phyloP scores from a whole-genome alignment of 2,888 invertebrate genomes.

The Therioaphis trifolii region DNA sequence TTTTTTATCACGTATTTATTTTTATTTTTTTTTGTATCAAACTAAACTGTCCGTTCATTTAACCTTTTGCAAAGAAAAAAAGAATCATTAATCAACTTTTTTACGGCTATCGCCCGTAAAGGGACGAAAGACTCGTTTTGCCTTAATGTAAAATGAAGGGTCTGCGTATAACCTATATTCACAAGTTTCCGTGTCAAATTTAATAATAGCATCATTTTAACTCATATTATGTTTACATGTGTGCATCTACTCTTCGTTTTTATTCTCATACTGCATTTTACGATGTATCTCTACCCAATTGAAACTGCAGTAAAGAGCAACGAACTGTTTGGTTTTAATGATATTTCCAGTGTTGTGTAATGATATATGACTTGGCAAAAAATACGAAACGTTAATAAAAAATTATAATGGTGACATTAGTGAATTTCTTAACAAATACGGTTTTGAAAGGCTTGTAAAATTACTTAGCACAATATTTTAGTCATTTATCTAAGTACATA shows the following conservation, averaged over 20 bases:
- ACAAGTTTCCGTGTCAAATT: conserved; percentile 55
- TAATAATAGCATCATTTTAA: conserved; percentile 53
- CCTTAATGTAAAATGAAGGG: conserved; percentile 30
- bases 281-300: conserved; percentile 6
- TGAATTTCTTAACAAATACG: conserved; percentile 14
- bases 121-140: conserved; percentile 30
- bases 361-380: conserved; percentile 59
- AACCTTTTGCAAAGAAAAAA: conserved; percentile 47
- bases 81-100: conserved; percentile 56
- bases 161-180: conserved; percentile 36
- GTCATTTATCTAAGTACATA: too few relatives aligned
- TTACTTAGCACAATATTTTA: neutral
- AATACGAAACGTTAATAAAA: conserved; percentile 28
- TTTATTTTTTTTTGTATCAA: conserved; percentile 4
- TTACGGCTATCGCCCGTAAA: conserved; percentile 37
- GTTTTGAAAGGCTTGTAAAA: neutral
- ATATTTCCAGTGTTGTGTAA: conserved; percentile 5
- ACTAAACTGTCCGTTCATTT: conserved; percentile 43
- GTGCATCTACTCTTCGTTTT: conserved; percentile 28
- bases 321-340: conserved; percentile 53
- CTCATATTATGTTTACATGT: conserved; percentile 35
- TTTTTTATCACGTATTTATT: conserved; percentile 8
- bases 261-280: conserved; percentile 2
- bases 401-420: conserved; percentile 34
- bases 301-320: conserved; percentile 46